Evolutionary conservation across 1,140 invertebrate species (phyloP), one percentile per base, ranked within the genome.

Genomic region (Sitophilus oryzae): DNA sequence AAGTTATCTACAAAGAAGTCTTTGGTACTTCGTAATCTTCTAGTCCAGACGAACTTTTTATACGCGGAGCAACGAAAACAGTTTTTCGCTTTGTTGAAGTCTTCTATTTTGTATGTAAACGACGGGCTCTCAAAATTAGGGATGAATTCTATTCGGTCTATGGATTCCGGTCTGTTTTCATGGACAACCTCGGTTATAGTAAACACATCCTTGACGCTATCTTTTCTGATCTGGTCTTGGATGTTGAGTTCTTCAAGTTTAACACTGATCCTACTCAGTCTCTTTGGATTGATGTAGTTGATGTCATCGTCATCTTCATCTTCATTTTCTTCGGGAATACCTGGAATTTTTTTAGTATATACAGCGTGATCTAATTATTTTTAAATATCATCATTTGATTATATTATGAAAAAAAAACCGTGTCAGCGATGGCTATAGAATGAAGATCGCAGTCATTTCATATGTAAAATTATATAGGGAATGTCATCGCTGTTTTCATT

Each of bases 311-410:
- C 40, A 14, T 58, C 51, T 30, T 57, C 48, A n/a, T 51, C 38
- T 21, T 66, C 64, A 23, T 54, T 55, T 59, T 64, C 64, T 59
- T 66, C 64, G 2, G 62, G 64, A 19, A 66, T 66, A 34, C 54
- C 49, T 51, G 14, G 11, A 51, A 51, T 19, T 15, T 16, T n/a
- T n/a, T n/a, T n/a, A n/a, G n/a, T n/a, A n/a, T n/a, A n/a, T n/a
- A n/a, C n/a, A n/a, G n/a, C n/a, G n/a, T n/a, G n/a, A n/a, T n/a
- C n/a, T n/a, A n/a, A n/a, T n/a, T n/a, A n/a, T n/a, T n/a, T n/a
- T n/a, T n/a, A n/a, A n/a, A n/a, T n/a, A n/a, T n/a, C n/a, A n/a
- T n/a, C n/a, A n/a, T n/a, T n/a, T n/a, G n/a, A n/a, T n/a, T n/a
- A n/a, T n/a, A n/a, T n/a, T n/a, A n/a, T n/a, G n/a, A n/a, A n/a